Evolutionary conservation across 2,888 invertebrate genomes (phyloP), one percentile per base, ranked within the genome.

Genomic region (Campoletis raptor): DNA sequence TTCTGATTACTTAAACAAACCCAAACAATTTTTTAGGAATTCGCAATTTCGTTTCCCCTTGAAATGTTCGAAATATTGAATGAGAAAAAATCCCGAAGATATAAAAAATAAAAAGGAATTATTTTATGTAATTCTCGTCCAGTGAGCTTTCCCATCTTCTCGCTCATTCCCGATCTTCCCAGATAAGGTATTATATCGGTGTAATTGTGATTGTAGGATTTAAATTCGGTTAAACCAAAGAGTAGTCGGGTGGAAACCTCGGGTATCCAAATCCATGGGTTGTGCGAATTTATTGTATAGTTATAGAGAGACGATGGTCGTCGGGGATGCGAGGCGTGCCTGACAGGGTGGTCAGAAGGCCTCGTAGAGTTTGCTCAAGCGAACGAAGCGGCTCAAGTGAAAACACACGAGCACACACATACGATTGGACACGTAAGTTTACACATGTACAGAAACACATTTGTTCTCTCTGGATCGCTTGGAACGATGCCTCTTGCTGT

Each of bases 341-440:
- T 88, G 89, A 90, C 90, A 90, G 90, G 90, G 88, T 89, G 90
- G 91, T 90, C 90, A 90, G 90, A 83, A 89, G 90, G 90, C 89
- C 91, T 90, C 90, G 88, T 87, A 80, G 77, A 89, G 91, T 91
- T 91, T 91, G 88, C 89, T 90, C 90, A 90, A 89, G 90, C 90
- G 90, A 90, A 89, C 90, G 87, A 88, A 85, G 85, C 85, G 89
- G 90, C 89, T 91, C 89, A 89, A 76, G 82, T 87, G 87, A 90
- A 86, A 85, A 90, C 89, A 90, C 90, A 90, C 61, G 67, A 74
- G 82, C 69, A 30, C 73, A 52, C 21, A 88, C 88, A 89, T n/a
- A n/a, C n/a, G n/a, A n/a, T n/a, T n/a, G n/a, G n/a, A n/a, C 90
- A 87, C 36, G 30, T 61, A 24, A 57, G 9, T 57, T 57, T 24